Base-by-base conservation (phyloP, 1,140 invertebrate species). In the Anastrepha obliqua region DNA sequence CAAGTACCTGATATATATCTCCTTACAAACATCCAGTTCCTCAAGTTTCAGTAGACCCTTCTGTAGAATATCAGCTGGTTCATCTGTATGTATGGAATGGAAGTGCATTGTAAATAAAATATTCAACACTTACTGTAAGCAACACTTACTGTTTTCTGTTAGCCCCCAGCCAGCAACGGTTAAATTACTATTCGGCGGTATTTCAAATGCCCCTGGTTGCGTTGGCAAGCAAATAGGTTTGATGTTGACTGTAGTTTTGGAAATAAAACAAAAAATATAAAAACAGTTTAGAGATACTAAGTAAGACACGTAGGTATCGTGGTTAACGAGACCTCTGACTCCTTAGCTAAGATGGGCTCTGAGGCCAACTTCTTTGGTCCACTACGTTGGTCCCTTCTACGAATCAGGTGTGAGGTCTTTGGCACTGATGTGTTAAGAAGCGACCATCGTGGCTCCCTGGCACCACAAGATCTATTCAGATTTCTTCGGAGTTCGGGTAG, bases 211-310 rank as follows among this genome's bases (percentile, higher is more conserved):
- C 47, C 6, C 42, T n/a, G 17, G 47, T 20, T 15, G 3, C 7
- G 47, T 81, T 9, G 20, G 47, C 47, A 81, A 81, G 29, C 74
- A 81, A 81, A 81, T 81, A 2, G 74, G 74, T 81, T 81, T 81
- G n/a, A 81, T 81, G 47, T 81, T 62, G 17, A 20, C 7, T 9
- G 42, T 47, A 55, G 17, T 47, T 74, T 15, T 11, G 29, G 9
- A 29, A 13, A 42, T 7, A 64, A 29, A 11, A 8, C 17, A 29
- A 29, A 29, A 29, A 29, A 29, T 29, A 29, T 29, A 29, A 29
- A 29, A 29, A 29, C 29, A 29, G 29, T 29, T 29, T 29, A 29
- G 29, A 29, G 29, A 29, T 29, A 29, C 0, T 29, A 29, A 29
- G 29, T 29, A 29, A 29, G 29, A 29, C 29, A 29, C 29, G 29